Percentiles rank a stretch among this genome's conserved stretches.
phyloP scores from a whole-genome alignment of 2,113 vertebrate species.

The Salvelinus namaycush region DNA sequence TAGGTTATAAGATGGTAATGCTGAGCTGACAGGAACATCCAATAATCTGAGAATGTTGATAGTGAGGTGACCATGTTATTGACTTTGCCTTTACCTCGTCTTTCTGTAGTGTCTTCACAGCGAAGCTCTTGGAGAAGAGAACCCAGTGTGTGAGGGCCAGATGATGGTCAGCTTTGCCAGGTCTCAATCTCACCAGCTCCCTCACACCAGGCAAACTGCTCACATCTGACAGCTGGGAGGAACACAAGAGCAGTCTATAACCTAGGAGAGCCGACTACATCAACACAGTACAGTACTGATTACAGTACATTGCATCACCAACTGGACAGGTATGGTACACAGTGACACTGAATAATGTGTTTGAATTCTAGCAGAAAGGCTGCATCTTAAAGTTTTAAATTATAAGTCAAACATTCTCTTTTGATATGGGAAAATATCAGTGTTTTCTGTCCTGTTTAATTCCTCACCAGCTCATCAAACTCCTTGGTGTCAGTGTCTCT shows the following conservation, averaged over 20 bases:
- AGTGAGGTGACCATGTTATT: too few relatives aligned
- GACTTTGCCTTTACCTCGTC: constrained; percentile 75
- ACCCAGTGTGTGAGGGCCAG: constrained; percentile 90
- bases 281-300: background rate
- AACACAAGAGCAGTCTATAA: background rate
- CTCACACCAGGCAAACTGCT: constrained; percentile 82
- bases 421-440: background rate
- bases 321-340: background rate
- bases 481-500: constrained; percentile 79
- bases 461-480: constrained; percentile 90
- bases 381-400: background rate
- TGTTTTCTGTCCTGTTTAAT: background rate
- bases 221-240: constrained; percentile 83
- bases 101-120: constrained; percentile 85
- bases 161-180: constrained; percentile 71
- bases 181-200: constrained; percentile 78
- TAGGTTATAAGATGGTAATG: too few relatives aligned
- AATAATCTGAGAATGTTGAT: too few relatives aligned
- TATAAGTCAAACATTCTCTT: background rate
- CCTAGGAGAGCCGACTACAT: too few relatives aligned
- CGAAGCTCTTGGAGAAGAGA: constrained; percentile 88
- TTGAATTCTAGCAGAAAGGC: background rate
- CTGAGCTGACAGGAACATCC: too few relatives aligned
- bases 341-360: background rate
- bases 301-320: too few relatives aligned